phyloP scores from a whole-genome alignment of 2,113 vertebrate genomes.

The Baryphthengus martii region DNA sequence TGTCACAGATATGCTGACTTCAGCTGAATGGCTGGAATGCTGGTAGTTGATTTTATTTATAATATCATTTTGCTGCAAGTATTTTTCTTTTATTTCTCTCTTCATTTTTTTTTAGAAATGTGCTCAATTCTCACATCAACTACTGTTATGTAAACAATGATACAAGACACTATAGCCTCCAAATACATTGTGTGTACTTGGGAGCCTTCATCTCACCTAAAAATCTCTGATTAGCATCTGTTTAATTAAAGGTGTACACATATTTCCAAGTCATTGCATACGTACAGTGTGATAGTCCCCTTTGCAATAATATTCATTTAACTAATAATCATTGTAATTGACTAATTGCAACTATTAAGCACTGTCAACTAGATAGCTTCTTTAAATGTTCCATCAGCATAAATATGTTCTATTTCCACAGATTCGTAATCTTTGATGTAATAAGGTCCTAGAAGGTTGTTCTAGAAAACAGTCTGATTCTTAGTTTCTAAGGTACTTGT shows the following conservation, averaged over 20 bases:
- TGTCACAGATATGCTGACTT: not conserved
- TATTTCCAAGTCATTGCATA: not conserved
- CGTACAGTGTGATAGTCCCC: not conserved
- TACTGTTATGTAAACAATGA: not conserved
- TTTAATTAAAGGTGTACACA: not conserved
- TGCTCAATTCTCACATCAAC: not conserved
- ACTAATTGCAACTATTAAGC: not conserved
- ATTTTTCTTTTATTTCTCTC: not conserved
- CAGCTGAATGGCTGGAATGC: not conserved
- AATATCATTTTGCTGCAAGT: not conserved
- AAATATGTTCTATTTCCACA: not conserved
- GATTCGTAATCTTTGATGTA: not conserved
- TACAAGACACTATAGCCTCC: not conserved
- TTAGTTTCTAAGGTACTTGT: not conserved
- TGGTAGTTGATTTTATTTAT: not conserved
- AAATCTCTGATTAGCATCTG: not conserved
- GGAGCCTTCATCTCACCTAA: not conserved
- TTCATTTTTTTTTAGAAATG: not conserved
- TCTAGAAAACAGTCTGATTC: not conserved
- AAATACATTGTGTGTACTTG: not conserved
- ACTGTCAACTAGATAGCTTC: not conserved
- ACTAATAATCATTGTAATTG: not conserved
- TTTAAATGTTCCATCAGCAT: not conserved
- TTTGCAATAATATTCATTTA: not conserved
- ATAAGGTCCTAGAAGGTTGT: not conserved